Conservation (phyloP, 35 echinoderm and acorn worm species). For the Heliocidaris erythrogramma region DNA sequence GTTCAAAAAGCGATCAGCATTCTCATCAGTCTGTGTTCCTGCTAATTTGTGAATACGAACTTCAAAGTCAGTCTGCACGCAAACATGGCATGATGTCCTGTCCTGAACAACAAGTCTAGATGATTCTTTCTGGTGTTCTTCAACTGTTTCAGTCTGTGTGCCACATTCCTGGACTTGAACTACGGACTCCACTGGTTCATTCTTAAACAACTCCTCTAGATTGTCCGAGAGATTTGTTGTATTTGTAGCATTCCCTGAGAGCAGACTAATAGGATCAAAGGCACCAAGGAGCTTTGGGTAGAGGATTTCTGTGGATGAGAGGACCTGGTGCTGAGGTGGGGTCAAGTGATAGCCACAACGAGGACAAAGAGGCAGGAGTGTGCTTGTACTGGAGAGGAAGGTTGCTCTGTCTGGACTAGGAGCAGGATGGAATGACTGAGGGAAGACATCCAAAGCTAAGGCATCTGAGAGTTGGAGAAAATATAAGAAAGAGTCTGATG, state of each 20-base stretch:
- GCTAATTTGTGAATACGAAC: neutral
- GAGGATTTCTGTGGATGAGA: neutral
- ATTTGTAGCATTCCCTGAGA: neutral
- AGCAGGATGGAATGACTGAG: neutral
- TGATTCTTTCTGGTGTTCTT: neutral
- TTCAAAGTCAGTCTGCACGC: neutral
- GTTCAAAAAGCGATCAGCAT: neutral
- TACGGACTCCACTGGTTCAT: neutral
- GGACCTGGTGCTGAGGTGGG: neutral
- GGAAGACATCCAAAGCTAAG: conserved; percentile 43
- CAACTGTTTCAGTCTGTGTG: neutral
- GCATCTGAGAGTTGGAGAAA: neutral
- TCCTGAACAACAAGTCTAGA: too few species aligned
- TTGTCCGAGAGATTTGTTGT: neutral
- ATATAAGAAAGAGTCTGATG: neutral
- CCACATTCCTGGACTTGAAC: neutral
- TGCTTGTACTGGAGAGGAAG: neutral
- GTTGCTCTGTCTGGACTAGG: conserved; percentile 9
- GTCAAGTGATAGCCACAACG: neutral
- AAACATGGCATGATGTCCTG: neutral
- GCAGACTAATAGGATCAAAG: neutral
- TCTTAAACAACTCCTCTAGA: neutral
- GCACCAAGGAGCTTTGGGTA: neutral
- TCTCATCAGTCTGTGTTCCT: neutral
- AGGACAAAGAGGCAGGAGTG: conserved; percentile 21